Evolutionary conservation across 2,113 vertebrate species (phyloP).

Genomic region (Dinomys branickii): DNA sequence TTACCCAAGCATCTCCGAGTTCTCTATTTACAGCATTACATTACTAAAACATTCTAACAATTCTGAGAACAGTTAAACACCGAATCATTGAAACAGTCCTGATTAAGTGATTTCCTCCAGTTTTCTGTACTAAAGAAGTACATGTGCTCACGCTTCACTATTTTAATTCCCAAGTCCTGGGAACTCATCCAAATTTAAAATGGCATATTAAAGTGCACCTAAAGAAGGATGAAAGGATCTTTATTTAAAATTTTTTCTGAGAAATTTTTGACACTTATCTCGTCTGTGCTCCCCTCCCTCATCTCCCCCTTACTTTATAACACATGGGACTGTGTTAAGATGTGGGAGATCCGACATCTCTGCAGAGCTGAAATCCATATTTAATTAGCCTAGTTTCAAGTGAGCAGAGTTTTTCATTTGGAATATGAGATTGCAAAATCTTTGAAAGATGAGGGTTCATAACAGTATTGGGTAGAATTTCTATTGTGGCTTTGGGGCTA

Average conservation of each 20-base stretch:
- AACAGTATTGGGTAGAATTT: fast-evolving
- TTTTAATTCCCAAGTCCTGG: constrained; percentile 34
- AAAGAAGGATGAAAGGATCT: neutral
- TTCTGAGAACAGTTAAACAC: constrained; percentile 36
- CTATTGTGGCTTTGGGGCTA: neutral
- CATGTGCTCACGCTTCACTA: neutral
- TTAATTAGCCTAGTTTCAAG: neutral
- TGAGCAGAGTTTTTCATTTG: constrained; percentile 22
- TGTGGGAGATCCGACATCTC: neutral
- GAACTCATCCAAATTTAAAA: constrained; percentile 63
- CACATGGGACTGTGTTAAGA: neutral
- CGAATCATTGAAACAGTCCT: constrained; percentile 24
- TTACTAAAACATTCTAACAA: constrained; percentile 44
- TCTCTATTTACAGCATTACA: neutral
- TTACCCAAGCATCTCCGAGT: neutral
- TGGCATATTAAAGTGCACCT: constrained; percentile 51
- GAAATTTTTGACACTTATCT: neutral
- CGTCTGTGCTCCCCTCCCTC: fast-evolving
- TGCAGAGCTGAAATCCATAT: neutral
- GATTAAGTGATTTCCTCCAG: constrained; percentile 49
- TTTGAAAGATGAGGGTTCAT: neutral
- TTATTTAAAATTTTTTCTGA: constrained; percentile 38
- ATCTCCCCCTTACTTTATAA: neutral
- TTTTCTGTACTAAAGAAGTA: constrained; percentile 47
- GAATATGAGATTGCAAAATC: neutral